These are phyloP conservation scores for Atopsyche davidsoni DNA, from an alignment of 1,140 invertebrate genomes.

Conservation along the genomic window DNA sequence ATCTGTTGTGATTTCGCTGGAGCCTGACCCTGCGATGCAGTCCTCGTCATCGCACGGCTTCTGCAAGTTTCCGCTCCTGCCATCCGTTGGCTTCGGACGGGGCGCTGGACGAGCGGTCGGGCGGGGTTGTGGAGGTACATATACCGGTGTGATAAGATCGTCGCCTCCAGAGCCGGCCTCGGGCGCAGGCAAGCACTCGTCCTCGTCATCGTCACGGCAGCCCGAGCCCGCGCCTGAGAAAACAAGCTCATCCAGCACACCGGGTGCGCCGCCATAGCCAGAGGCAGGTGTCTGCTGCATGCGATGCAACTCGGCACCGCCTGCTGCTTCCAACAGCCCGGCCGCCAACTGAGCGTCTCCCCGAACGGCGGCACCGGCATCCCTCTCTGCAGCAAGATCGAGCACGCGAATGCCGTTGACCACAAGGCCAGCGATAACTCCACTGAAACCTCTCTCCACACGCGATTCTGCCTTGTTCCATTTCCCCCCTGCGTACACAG, in stretches of 20 bases:
- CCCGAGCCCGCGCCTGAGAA: constrained; percentile 85
- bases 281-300: constrained; percentile 87
- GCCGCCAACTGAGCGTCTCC: constrained; percentile 69
- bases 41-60: constrained; percentile 76
- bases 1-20: constrained; percentile 56
- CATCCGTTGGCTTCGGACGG: constrained; percentile 16
- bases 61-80: constrained; percentile 33
- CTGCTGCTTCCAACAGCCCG: constrained; percentile 65
- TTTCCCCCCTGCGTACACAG: constrained; percentile 84
- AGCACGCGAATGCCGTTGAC: constrained; percentile 80
- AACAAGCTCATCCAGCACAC: constrained; percentile 76
- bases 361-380: constrained; percentile 64
- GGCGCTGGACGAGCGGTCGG: constrained; percentile 53
- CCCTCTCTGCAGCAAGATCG: constrained; percentile 76
- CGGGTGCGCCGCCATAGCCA: constrained; percentile 67
- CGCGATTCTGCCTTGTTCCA: constrained; percentile 40
- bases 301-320: constrained; percentile 66
- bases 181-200: constrained; percentile 76
- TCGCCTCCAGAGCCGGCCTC: constrained; percentile 78
- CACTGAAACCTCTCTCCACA: constrained; percentile 74
- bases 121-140: constrained; percentile 73
- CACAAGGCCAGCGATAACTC: constrained; percentile 82
- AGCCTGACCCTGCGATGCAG: constrained; percentile 68
- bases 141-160: constrained; percentile 87
- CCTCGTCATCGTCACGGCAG: constrained; percentile 79